Base-by-base conservation (phyloP, 2,113 vertebrate genomes). In the Alectura lathami region DNA sequence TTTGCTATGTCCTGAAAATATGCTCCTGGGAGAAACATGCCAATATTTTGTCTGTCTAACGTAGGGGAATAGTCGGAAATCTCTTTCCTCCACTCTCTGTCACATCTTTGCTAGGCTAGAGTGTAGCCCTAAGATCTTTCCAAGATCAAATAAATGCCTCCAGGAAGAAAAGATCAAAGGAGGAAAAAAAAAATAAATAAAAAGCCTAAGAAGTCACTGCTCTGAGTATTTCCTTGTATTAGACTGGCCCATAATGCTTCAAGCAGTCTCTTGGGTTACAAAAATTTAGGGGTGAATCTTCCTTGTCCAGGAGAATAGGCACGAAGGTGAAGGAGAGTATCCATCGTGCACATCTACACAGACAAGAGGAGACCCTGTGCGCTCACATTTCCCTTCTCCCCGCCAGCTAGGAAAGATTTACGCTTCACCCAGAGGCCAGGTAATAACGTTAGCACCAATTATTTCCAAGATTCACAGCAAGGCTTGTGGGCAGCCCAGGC, bases 71-170 rank as follows among this genome's bases (percentile, higher is more conserved):
- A 96, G 60, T 88, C 2, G 4, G 73, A 90, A 90, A 90, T 91
- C 72, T 88, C 76, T 93, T 93, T 83, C 85, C 88, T 95, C 59
- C 2, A 1, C 64, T 89, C 67, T 68, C 92, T 92, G 86, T 92
- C 85, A 75, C 74, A 93, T 91, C 60, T 96, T 88, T 94, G 92
- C 94, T 93, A 86, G 92, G 86, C 83, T 91, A 95, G 86, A 92
- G 83, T 89, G 73, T 88, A 95, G 94, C 88, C 94, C 94, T 95
- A 96, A 95, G 94, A 95, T 95, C 86, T 94, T 94, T 94, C 83
- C 62, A 77, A 96, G 94, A 96, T 96, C 95, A 96, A 96, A 96
- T 92, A 96, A 95, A 95, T 96, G 95, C 95, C 92, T 96, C 88
- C 80, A 96, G 92, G 94, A 95, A 95, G 86, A 91, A 93, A 92